These are phyloP conservation scores for Eumacrocentrus americanus DNA, from an alignment of 2,888 invertebrate species.

Conservation along the genomic window DNA sequence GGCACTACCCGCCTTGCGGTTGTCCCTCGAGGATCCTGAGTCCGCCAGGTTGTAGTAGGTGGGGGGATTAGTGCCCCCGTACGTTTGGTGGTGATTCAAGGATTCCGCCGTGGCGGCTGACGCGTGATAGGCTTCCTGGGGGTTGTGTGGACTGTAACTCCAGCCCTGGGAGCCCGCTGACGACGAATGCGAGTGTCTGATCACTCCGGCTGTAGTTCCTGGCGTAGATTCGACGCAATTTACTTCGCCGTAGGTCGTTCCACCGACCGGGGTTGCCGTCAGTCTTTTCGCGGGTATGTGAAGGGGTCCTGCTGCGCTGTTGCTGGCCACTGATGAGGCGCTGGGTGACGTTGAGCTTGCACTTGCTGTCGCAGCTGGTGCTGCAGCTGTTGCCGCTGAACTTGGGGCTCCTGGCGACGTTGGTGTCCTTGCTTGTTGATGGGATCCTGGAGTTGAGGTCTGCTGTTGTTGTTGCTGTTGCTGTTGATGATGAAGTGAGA, in stretches of 20 bases:
- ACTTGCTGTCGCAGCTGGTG: constrained; percentile 64
- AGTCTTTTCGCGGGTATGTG: constrained; percentile 89
- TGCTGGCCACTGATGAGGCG: constrained; percentile 66
- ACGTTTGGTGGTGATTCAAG: constrained; percentile 71
- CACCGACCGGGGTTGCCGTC: constrained; percentile 66
- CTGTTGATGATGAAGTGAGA: constrained; percentile 58
- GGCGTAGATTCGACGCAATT: constrained; percentile 61
- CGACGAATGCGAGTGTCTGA: constrained; percentile 70
- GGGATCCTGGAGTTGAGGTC: constrained; percentile 56
- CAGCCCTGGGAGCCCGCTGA: constrained; percentile 65
- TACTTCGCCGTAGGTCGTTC: constrained; percentile 59
- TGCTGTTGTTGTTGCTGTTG: constrained; percentile 44
- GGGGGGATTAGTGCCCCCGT: constrained; percentile 68
- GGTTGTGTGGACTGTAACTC: constrained; percentile 74
- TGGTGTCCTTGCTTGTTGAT: constrained; percentile 65
- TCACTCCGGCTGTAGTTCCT: constrained; percentile 71
- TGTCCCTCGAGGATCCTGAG: constrained; percentile 65
- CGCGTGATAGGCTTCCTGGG: constrained; percentile 56
- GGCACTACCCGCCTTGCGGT: constrained; percentile 63
- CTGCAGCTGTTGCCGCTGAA: constrained; percentile 49
- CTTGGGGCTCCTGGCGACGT: constrained; percentile 63
- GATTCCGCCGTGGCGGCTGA: constrained; percentile 65
- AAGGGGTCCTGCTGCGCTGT: constrained; percentile 76
- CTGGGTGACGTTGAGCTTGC: constrained; percentile 73
- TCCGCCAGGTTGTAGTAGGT: constrained; percentile 75